Percentiles rank a stretch among this genome's conserved stretches.
These are phyloP conservation scores for Halcyon badia DNA, from an alignment of 2,797 vertebrate species.

Conservation along the genomic window DNA sequence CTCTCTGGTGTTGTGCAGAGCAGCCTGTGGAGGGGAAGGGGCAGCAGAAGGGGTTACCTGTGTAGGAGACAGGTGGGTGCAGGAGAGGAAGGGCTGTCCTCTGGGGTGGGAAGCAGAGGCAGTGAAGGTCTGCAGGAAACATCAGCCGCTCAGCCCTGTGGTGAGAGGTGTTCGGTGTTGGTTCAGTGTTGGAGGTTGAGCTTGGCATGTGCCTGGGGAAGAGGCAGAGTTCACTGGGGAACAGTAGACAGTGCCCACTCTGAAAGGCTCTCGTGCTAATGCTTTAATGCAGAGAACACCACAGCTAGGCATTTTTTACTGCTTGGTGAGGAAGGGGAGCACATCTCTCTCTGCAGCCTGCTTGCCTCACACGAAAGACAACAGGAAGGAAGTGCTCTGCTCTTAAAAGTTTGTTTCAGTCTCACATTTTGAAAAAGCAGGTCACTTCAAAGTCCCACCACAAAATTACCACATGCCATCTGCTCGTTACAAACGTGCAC, in stretches of 20 bases:
- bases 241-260: background rate
- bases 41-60: background rate
- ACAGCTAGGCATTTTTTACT: background rate
- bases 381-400: slow-evolving; percentile 45
- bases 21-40: fast-evolving
- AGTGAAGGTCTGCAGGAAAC: background rate
- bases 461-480: slow-evolving; percentile 24
- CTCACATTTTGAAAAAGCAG: slow-evolving; percentile 25
- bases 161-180: background rate
- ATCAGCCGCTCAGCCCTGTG: fast-evolving
- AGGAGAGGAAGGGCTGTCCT: background rate
- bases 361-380: background rate
- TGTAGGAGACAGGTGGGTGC: background rate
- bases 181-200: fast-evolving
- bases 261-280: background rate
- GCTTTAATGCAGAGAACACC: background rate
- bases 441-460: slow-evolving; percentile 52
- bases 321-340: background rate
- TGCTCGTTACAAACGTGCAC: slow-evolving; percentile 12
- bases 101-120: background rate
- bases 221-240: background rate
- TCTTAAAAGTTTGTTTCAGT: slow-evolving; percentile 49
- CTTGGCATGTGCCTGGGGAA: fast-evolving
- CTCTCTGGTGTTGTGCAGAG: fast-evolving
- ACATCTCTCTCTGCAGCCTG: background rate